These are phyloP conservation scores for Nyctalus aviator DNA, from an alignment of 2,797 vertebrate genomes.

Conservation along the genomic window DNA sequence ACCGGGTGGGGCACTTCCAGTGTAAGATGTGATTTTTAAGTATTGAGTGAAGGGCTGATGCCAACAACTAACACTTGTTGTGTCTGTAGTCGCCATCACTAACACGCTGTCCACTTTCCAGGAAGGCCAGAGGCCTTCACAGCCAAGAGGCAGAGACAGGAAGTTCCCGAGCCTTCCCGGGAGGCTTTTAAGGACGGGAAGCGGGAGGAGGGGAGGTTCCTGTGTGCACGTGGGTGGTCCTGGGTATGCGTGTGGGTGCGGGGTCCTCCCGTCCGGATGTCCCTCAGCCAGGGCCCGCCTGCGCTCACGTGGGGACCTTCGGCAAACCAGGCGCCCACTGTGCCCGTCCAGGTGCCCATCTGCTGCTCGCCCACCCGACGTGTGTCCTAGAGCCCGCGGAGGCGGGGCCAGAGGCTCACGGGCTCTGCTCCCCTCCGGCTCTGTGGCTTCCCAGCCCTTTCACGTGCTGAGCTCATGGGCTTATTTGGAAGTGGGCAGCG, in stretches of 20 bases:
- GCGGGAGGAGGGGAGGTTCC: neutral
- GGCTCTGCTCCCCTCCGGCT: neutral
- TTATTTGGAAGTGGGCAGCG: neutral
- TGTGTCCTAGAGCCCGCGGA: neutral
- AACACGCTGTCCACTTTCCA: neutral
- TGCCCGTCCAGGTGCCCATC: neutral
- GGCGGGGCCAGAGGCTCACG: neutral
- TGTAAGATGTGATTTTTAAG: too few species aligned
- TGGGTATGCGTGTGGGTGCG: neutral
- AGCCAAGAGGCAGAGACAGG: neutral
- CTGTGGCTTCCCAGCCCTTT: neutral
- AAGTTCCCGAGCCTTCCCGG: neutral
- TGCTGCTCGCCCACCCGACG: accelerated
- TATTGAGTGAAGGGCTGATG: too few species aligned
- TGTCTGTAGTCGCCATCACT: neutral
- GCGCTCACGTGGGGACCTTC: accelerated
- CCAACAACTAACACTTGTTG: too few species aligned
- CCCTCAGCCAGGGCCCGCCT: neutral
- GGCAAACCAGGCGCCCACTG: accelerated
- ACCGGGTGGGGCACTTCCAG: too few species aligned
- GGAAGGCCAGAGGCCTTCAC: neutral
- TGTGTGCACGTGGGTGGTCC: neutral
- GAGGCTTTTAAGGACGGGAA: neutral
- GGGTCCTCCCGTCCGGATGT: neutral
- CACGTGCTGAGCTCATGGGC: neutral